Evolutionary conservation across 2,113 vertebrate genomes (phyloP).

Genomic region (Bothrops jararaca): DNA sequence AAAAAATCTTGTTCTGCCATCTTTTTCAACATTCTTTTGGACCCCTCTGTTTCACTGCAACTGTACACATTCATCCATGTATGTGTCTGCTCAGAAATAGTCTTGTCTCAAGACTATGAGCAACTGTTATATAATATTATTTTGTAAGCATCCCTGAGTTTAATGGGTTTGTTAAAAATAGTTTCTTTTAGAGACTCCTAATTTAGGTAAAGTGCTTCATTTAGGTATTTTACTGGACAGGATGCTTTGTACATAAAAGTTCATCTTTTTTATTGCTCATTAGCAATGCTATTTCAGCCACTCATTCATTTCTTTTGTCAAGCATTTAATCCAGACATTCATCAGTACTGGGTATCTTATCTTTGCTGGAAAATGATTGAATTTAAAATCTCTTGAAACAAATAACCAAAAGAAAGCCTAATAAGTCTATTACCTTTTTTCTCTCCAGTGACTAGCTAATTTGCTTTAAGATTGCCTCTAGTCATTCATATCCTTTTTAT

Average conservation of each 20-base stretch:
- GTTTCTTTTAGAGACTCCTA: background rate
- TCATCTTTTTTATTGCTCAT: background rate
- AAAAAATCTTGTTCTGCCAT: background rate
- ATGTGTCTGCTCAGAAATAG: background rate
- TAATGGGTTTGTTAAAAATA: background rate
- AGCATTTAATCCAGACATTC: background rate
- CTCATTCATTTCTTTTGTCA: background rate
- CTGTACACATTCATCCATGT: background rate
- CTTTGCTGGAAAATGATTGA: background rate
- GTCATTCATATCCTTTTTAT: background rate
- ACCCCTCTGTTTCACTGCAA: background rate
- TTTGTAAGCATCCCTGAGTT: background rate
- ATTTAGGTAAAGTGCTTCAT: slow-evolving; percentile 16
- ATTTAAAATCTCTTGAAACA: background rate
- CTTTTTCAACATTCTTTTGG: background rate
- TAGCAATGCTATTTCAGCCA: slow-evolving; percentile 7
- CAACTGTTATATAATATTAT: background rate
- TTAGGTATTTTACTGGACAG: background rate
- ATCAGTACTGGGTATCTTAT: background rate
- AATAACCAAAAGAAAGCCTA: background rate
- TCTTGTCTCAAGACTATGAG: background rate
- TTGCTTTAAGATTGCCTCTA: background rate
- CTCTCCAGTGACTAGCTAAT: background rate
- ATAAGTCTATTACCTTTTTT: background rate
- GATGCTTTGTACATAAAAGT: background rate